A percentile compares a stretch with the other conserved stretches of the same genome.
These are phyloP conservation scores for Chelonia mydas DNA, from an alignment of 2,797 vertebrate genomes.

Conservation along the genomic window DNA sequence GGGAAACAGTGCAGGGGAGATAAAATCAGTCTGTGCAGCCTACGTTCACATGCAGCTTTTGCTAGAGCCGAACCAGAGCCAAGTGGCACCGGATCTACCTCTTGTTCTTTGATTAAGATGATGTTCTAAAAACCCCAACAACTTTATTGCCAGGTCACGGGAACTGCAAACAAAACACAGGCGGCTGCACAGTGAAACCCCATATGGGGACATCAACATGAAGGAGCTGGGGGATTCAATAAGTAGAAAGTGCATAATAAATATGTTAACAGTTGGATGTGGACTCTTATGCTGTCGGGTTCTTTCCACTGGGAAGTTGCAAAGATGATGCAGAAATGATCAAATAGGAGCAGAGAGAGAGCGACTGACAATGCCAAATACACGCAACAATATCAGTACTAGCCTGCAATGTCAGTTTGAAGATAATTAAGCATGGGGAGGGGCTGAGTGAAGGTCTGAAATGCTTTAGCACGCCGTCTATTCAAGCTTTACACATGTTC, in stretches of 20 bases:
- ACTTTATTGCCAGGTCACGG: slow-evolving; percentile 43
- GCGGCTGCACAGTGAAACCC: slow-evolving; percentile 33
- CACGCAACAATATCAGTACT: neutral
- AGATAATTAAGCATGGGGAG: neutral
- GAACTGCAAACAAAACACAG: slow-evolving; percentile 68
- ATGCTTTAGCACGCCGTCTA: neutral
- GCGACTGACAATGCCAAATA: neutral
- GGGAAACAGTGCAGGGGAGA: neutral
- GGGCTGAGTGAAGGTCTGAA: neutral
- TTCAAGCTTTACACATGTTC: neutral
- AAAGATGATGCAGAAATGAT: neutral
- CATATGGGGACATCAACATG: slow-evolving; percentile 30
- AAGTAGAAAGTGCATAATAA: slow-evolving; percentile 51
- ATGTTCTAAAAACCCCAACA: neutral
- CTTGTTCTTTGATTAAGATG: slow-evolving; percentile 34
- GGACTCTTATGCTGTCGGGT: neutral
- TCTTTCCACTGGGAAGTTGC: neutral
- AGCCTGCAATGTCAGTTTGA: neutral
- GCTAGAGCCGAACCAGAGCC: neutral
- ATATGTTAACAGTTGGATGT: slow-evolving; percentile 40
- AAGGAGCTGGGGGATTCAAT: slow-evolving; percentile 1
- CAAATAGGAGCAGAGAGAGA: neutral
- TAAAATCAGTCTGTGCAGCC: neutral
- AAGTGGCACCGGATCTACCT: neutral
- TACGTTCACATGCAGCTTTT: neutral